Base-by-base conservation (phyloP, 2,888 invertebrate species). In the Scaptomyza caliginosa region DNA sequence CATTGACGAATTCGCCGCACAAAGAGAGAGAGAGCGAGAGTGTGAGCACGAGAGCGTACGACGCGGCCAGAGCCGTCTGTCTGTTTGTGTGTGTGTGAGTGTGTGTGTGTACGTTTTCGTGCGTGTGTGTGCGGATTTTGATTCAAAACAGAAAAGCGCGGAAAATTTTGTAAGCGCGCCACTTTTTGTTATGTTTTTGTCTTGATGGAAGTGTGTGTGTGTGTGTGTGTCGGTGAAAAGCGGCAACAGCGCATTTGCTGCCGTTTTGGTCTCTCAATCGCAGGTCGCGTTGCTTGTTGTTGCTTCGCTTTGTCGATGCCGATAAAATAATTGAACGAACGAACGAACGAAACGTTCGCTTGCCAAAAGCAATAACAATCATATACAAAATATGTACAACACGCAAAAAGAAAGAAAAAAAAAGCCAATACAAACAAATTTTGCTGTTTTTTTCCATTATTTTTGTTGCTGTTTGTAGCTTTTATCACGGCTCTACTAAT, bases 161-260 rank as follows among this genome's bases (percentile, higher is more conserved):
- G 81, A 82, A 82, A 83, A 78, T 83, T 83, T 81, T 74, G 67
- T 74, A 80, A 77, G 80, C 75, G 59, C 64, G 68, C 72, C 52
- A 72, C 55, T 56, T 63, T 68, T 51, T 50, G 58, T 49, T 59
- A 55, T 69, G 54, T 48, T 67, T 51, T 50, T 23, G 46, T 34
- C 39, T 51, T 26, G 43, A 30, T 66, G 16, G 24, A 13, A 50
- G 23, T 34, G 34, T 32, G 42, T 46, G 66, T 72, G n/a, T 70
- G 67, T 19, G 28, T 19, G 19, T 21, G 13, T 48, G 32, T 34
- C 36, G 17, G 36, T 67, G 80, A 83, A 81, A 52, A 60, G 23
- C 17, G 80, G 78, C 80, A 81, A 81, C 80, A 42, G 32, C 74
- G 83, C 78, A 38, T 19, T 11, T 23, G 30, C 32, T 30, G 43